Evolutionary conservation across 2,888 invertebrate species (phyloP).

Genomic region (Agrilus biguttatus): DNA sequence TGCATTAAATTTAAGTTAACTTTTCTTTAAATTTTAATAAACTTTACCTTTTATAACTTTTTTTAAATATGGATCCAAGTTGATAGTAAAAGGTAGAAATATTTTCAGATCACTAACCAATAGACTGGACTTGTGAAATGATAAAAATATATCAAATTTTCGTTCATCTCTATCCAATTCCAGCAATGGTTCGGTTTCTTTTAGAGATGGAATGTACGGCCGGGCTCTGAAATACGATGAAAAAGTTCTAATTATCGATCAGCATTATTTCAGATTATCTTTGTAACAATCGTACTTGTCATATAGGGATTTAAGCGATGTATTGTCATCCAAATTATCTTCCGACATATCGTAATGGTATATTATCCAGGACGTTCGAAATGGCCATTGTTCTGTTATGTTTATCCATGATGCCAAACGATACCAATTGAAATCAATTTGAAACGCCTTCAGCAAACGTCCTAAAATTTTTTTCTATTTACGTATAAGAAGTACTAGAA

Average conservation of each 20-base stretch:
- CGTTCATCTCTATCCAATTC: constrained; percentile 90
- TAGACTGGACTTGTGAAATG: constrained; percentile 74
- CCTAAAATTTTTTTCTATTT: constrained; percentile 37
- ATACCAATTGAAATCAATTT: constrained; percentile 99
- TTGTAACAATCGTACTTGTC: constrained; percentile 57
- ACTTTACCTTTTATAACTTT: constrained; percentile 86
- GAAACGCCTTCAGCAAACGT: constrained; percentile 91
- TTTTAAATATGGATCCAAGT: constrained; percentile 93
- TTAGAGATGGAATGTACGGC: constrained; percentile 65
- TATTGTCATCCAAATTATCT: constrained; percentile 71
- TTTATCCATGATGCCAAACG: constrained; percentile 96
- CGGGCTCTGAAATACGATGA: constrained; percentile 45
- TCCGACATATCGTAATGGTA: constrained; percentile 84
- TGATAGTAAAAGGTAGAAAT: constrained; percentile 95
- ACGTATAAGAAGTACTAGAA: too few relatives aligned
- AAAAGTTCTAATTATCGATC: not conserved
- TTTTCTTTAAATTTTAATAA: not conserved
- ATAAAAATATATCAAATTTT: constrained; percentile 85
- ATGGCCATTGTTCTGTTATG: constrained; percentile 98
- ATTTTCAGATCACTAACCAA: constrained; percentile 81
- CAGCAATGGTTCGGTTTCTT: constrained; percentile 77
- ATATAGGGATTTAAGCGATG: constrained; percentile 79
- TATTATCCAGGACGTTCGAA: constrained; percentile 94
- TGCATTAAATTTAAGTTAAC: too few relatives aligned
- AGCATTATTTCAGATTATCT: not conserved